Evolutionary conservation across 2,888 invertebrate genomes (phyloP).

Genomic region (Smittia sp.): DNA sequence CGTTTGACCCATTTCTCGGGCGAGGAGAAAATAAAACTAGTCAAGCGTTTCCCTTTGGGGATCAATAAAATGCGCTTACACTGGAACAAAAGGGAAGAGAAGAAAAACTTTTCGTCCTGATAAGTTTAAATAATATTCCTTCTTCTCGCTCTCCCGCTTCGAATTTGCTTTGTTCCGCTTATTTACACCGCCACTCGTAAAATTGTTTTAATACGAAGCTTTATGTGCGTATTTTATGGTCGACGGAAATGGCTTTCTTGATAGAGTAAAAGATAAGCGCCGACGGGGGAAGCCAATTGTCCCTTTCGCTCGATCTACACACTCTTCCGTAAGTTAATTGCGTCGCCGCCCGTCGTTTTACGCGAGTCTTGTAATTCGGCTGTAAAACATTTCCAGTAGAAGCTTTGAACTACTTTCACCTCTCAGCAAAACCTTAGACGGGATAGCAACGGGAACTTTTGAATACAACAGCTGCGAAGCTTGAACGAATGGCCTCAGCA

Average conservation of each 20-base stretch:
- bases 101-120: not conserved
- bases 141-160: not conserved
- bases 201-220: not conserved
- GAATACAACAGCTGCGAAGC: too few species aligned
- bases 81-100: not conserved
- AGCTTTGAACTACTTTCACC: too few species aligned
- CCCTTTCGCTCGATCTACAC: not conserved
- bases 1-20: not conserved
- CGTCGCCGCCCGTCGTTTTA: too few species aligned
- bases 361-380: too few species aligned
- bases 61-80: not conserved
- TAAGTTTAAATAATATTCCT: not conserved
- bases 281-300: not conserved
- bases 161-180: not conserved
- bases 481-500: too few species aligned
- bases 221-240: constrained; percentile 7
- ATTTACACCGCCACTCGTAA: not conserved
- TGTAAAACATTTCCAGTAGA: too few species aligned
- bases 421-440: too few species aligned
- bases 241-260: not conserved
- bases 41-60: not conserved
- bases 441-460: too few species aligned
- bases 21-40: not conserved
- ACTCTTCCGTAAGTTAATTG: too few species aligned
- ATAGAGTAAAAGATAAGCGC: not conserved